These are phyloP conservation scores for Chaenogobius annularis DNA, from an alignment of 2,113 vertebrate genomes.

Conservation along the genomic window DNA sequence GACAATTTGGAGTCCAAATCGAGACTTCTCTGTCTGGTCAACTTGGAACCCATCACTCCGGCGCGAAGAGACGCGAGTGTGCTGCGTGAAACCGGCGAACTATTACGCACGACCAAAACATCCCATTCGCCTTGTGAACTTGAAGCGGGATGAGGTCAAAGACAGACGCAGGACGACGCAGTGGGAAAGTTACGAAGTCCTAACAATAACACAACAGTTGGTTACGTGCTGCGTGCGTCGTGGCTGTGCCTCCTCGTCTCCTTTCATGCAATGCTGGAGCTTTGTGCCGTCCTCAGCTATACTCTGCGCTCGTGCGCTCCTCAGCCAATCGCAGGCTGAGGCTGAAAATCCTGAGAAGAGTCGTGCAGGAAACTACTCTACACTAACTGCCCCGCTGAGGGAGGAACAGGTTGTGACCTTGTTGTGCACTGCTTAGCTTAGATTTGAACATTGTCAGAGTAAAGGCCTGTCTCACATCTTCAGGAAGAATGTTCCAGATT, in stretches of 20 bases:
- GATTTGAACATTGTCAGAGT: neutral
- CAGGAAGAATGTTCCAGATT: too few species aligned
- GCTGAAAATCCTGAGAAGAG: constrained; percentile 26
- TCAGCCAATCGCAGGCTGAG: constrained; percentile 71
- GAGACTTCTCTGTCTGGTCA: constrained; percentile 83
- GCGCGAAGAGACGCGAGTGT: constrained; percentile 33
- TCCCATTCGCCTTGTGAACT: constrained; percentile 37
- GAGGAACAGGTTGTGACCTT: constrained; percentile 11
- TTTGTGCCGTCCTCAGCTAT: constrained; percentile 53
- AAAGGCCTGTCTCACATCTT: too few species aligned
- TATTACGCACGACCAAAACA: constrained; percentile 44
- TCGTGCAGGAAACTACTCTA: constrained; percentile 26
- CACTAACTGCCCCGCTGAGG: neutral
- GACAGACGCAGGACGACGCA: neutral
- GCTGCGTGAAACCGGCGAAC: constrained; percentile 15
- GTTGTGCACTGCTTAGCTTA: neutral
- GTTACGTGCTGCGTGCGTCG: neutral
- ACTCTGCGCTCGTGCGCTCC: constrained; percentile 46
- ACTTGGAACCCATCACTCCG: constrained; percentile 81
- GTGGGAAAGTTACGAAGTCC: constrained; percentile 45
- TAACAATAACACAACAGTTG: constrained; percentile 1
- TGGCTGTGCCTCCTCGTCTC: constrained; percentile 30
- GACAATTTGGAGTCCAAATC: constrained; percentile 70
- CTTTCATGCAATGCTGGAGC: constrained; percentile 47
- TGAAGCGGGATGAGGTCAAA: constrained; percentile 2